Conservation (phyloP, 2,113 vertebrate genomes). For the Martes martes region DNA sequence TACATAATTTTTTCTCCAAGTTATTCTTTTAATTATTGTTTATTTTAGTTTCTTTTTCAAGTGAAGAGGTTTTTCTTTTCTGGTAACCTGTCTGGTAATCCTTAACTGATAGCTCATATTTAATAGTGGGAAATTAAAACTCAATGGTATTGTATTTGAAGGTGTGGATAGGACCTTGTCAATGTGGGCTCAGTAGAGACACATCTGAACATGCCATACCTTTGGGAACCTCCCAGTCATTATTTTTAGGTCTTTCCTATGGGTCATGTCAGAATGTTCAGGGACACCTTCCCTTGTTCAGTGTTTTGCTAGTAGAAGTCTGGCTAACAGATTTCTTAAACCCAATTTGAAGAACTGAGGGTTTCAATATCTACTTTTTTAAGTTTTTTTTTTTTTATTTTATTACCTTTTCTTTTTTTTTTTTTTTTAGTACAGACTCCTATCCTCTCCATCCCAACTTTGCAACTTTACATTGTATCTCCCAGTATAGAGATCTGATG, state of each 20-base stretch:
- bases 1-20: background rate
- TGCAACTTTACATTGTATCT: background rate
- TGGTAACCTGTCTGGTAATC: background rate
- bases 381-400: background rate
- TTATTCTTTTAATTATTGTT: background rate
- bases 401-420: background rate
- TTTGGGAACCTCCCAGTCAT: background rate
- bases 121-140: background rate
- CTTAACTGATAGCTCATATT: background rate
- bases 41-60: background rate
- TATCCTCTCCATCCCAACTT: background rate
- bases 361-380: background rate
- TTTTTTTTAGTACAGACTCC: background rate
- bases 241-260: background rate
- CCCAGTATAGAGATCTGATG: background rate
- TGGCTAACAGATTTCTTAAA: background rate
- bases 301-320: background rate
- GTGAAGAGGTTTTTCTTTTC: background rate
- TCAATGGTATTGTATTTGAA: background rate
- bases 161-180: background rate
- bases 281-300: background rate
- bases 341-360: background rate
- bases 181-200: background rate
- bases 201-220: background rate
- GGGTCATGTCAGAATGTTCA: background rate